Base-by-base conservation (phyloP, 2,797 vertebrate genomes). In the Betta splendens region DNA sequence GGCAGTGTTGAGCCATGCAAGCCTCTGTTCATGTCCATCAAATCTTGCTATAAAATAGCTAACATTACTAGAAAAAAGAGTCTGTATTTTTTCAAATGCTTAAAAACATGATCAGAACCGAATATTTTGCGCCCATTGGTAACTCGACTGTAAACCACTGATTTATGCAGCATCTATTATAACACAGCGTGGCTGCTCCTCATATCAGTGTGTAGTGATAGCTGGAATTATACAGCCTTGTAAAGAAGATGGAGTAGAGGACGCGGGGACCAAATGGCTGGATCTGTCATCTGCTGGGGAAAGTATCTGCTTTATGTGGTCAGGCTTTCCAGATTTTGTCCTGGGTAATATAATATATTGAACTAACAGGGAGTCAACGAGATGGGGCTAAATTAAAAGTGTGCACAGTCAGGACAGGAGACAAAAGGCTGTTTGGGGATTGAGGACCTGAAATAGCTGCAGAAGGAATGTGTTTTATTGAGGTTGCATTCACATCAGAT, bases 301-400 rank as follows among this genome's bases (percentile, higher is more conserved):
- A 67, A 78, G 59, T 64, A 75, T 73, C 72, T 63, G 60, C 72
- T 68, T 80, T 74, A 77, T 77, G 79, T 60, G 66, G 62, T 67
- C 65, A 60, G 71, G 71, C 75, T 58, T 64, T 55, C 67, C 53
- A 64, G 51, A 73, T 83, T 82, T 79, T 65, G 44, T 77, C 88
- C 85, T 79, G 70, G 83, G 88, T 89, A 89, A 90, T 88, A 77
- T 87, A 87, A 89, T 89, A 88, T 89, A 89, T 84, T 88, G 86
- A 89, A 88, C 85, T 89, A 86, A 91, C 73, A 64, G 63, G 64
- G 75, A 80, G 74, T 50, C 18, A 49, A 51, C 29, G 42, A 48
- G 67, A 72, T 60, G 71, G 77, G 78, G 79, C 86, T 69, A 69
- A 77, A 70, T 79, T 88, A 84, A 88, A 90, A 80, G 85, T 75